Percentiles rank a stretch among this genome's conserved stretches.
Evolutionary conservation across 1,140 invertebrate genomes (phyloP).

Genomic region (Caenorhabditis elegans): DNA sequence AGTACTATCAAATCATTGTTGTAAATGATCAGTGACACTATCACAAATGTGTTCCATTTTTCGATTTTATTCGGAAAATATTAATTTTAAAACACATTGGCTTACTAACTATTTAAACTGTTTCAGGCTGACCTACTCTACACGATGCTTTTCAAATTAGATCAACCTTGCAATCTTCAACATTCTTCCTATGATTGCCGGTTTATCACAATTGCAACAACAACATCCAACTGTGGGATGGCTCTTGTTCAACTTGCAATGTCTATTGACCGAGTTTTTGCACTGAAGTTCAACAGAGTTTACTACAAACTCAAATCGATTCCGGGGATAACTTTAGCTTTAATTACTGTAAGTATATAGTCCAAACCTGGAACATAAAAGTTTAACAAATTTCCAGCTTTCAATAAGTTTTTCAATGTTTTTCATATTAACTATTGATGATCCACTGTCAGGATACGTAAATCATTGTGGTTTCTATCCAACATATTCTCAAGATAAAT

Average conservation of each 20-base stretch:
- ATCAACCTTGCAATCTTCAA: not conserved
- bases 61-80: too few relatives aligned
- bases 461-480: slow-evolving; percentile 21
- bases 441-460: not conserved
- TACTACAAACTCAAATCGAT: not conserved
- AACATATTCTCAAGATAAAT: not conserved
- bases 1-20: not conserved
- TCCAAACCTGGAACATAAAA: not conserved
- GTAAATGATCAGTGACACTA: not conserved
- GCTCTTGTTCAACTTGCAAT: not conserved
- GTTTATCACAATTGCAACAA: not conserved
- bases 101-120: not conserved
- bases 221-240: not conserved
- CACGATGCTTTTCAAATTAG: not conserved
- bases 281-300: not conserved
- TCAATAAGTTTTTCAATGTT: not conserved
- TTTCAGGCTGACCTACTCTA: not conserved
- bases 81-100: too few relatives aligned
- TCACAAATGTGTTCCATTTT: not conserved
- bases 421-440: not conserved
- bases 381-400: not conserved
- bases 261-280: not conserved
- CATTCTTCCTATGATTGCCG: not conserved
- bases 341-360: not conserved
- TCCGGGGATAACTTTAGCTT: not conserved